Evolutionary conservation across 2,888 invertebrate genomes (phyloP).

Genomic region (Nasonovia ribisnigri): DNA sequence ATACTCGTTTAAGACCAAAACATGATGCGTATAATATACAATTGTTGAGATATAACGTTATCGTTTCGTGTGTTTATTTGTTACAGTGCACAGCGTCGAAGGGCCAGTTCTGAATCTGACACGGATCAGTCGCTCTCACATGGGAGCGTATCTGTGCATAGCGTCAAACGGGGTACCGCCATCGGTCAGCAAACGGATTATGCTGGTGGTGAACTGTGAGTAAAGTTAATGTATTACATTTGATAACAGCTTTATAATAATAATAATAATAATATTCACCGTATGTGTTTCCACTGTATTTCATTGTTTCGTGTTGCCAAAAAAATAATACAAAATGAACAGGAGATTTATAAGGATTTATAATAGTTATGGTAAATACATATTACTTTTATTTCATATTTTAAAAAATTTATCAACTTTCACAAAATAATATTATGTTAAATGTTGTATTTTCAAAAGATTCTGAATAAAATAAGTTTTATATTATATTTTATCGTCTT

Average conservation of each 20-base stretch:
- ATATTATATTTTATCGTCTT: neutral
- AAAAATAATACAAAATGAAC: neutral
- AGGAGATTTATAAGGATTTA: neutral
- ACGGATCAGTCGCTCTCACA: constrained; percentile 81
- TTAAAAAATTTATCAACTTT: neutral
- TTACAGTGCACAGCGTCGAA: constrained; percentile 73
- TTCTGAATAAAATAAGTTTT: neutral
- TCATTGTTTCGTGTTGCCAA: neutral
- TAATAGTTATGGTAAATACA: neutral
- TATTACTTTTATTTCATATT: neutral
- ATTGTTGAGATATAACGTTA: neutral
- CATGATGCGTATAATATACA: neutral
- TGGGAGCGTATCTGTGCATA: constrained; percentile 85
- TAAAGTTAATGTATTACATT: constrained; percentile 1
- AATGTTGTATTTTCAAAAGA: neutral
- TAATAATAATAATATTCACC: neutral
- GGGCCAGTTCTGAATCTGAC: constrained; percentile 76
- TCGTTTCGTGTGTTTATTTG: constrained; percentile 35
- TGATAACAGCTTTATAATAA: neutral
- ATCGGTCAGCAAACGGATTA: constrained; percentile 88
- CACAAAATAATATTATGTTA: neutral
- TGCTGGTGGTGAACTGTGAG: constrained; percentile 87
- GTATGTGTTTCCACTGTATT: neutral
- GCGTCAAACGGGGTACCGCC: constrained; percentile 90
- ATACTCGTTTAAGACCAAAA: neutral